These are phyloP conservation scores for Pocillopora verrucosa DNA, from an alignment of 64 coral and sea anemone species.

Conservation along the genomic window DNA sequence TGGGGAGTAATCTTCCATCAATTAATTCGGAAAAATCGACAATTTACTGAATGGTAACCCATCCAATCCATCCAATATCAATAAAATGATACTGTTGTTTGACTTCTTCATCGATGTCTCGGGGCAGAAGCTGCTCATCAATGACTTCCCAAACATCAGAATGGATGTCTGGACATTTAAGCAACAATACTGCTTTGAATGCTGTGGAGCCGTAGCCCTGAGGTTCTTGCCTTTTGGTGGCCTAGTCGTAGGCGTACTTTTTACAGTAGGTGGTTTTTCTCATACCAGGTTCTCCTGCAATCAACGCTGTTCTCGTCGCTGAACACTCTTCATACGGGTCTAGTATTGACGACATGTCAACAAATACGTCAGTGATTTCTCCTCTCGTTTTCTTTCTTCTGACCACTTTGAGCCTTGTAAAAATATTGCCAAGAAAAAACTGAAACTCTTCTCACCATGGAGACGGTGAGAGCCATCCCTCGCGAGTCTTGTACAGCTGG, in stretches of 20 bases:
- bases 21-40: background rate
- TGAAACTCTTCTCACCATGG: no score
- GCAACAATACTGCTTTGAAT: conserved; percentile 28
- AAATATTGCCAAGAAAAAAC: no score
- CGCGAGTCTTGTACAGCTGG: no score
- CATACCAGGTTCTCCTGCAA: no score
- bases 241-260: conserved; percentile 18
- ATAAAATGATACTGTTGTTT: background rate
- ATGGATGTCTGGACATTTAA: conserved; percentile 20
- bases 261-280: no score
- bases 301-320: no score
- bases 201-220: background rate
- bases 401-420: no score
- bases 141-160: conserved; percentile 14
- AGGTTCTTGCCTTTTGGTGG: background rate
- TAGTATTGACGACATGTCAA: no score
- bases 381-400: no score
- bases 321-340: no score
- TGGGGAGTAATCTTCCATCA: background rate
- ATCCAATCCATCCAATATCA: conserved; percentile 42
- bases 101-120: conserved; percentile 18
- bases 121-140: conserved; percentile 26
- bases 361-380: no score
- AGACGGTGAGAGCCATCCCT: no score
- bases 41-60: background rate